phyloP scores from a whole-genome alignment of 2,797 vertebrate genomes.

The Mormyrops attenuatus region DNA sequence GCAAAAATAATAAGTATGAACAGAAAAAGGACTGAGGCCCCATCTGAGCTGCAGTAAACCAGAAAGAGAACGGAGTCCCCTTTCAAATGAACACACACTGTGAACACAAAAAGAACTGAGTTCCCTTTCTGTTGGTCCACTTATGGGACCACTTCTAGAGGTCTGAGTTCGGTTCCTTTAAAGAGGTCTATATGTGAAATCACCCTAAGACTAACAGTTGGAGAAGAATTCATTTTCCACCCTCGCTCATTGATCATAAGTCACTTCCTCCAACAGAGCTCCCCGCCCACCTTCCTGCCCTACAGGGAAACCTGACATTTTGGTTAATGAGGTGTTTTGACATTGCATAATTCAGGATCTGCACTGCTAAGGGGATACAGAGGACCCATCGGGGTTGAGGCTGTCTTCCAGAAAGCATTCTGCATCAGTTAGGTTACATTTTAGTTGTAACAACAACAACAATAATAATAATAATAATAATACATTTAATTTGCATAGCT shows the following conservation, averaged over 20 bases:
- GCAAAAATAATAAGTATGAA: too few species aligned
- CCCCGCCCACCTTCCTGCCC: background rate
- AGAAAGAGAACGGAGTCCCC: too few species aligned
- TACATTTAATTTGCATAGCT: background rate
- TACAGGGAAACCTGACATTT: constrained; percentile 10
- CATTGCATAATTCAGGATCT: constrained; percentile 13
- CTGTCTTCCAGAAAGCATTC: background rate
- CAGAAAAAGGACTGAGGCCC: too few species aligned
- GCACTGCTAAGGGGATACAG: background rate
- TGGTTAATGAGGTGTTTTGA: constrained; percentile 30
- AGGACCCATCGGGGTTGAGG: background rate
- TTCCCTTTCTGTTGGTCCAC: too few species aligned
- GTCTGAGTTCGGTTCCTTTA: too few species aligned
- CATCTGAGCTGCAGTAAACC: too few species aligned
- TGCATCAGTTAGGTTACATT: background rate
- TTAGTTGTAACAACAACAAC: background rate
- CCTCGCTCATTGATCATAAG: constrained; percentile 32
- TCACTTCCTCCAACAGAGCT: constrained; percentile 31
- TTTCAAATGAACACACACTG: too few species aligned
- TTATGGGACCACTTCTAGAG: too few species aligned
- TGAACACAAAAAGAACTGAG: too few species aligned
- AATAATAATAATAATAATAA: background rate
- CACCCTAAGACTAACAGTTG: background rate
- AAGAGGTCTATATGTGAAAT: too few species aligned
- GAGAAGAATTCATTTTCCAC: background rate